These are phyloP conservation scores for Scomber scombrus DNA, from an alignment of 2,113 vertebrate genomes.

Conservation along the genomic window DNA sequence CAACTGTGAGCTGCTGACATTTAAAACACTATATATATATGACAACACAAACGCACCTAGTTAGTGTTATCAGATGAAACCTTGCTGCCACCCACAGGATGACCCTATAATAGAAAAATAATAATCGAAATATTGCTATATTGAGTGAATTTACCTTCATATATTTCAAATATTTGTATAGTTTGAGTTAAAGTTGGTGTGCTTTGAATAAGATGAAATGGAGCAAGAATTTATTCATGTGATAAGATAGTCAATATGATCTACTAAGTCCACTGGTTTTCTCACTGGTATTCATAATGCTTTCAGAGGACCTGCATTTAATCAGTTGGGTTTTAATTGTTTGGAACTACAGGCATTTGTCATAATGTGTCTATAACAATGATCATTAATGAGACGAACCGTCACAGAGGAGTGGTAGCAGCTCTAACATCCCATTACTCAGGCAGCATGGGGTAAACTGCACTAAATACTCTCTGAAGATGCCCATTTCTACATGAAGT, in stretches of 20 bases:
- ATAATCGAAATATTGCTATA: no score
- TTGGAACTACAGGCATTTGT: no score
- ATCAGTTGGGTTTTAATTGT: no score
- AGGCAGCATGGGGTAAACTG: neutral
- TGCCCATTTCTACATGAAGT: neutral
- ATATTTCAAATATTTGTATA: neutral
- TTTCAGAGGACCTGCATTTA: no score
- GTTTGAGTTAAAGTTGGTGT: neutral
- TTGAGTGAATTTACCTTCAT: neutral
- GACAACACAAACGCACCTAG: no score
- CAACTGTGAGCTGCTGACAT: neutral
- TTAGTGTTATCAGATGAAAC: neutral
- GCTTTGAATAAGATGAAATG: neutral
- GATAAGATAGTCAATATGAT: no score
- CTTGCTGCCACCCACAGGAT: slow-evolving; percentile 57
- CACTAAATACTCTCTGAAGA: neutral
- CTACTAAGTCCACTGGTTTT: no score
- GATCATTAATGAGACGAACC: neutral
- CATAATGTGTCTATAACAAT: neutral
- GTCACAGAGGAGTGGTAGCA: neutral
- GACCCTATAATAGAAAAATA: neutral
- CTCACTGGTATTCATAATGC: no score
- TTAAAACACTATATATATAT: neutral
- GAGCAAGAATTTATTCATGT: no score
- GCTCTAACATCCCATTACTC: neutral